Evolutionary conservation across 2,113 vertebrate species (phyloP).

Genomic region (Acanthochromis polyacanthus): DNA sequence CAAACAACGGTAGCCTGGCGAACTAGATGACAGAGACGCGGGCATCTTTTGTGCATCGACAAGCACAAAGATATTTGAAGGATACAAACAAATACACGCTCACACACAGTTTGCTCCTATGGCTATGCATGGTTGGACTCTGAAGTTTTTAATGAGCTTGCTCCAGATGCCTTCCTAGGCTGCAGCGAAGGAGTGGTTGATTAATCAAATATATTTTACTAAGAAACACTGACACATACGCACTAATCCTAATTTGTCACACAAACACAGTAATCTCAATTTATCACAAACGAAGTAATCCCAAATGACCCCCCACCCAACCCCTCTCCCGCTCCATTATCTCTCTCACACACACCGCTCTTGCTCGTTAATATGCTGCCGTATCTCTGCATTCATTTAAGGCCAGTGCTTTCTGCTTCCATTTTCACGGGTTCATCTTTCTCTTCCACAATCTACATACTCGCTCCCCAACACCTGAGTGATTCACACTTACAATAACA

Average conservation of each 20-base stretch:
- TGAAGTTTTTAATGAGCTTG: conserved; percentile 78
- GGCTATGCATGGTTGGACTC: conserved; percentile 55
- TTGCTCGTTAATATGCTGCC: conserved; percentile 22
- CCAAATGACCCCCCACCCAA: conserved; percentile 30
- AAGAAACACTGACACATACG: conserved; percentile 44
- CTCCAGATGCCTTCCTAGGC: conserved; percentile 77
- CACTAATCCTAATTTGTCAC: conserved; percentile 62
- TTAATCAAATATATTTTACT: conserved; percentile 71
- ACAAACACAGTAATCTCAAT: conserved; percentile 57
- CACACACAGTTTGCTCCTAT: conserved; percentile 47
- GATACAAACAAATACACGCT: conserved; percentile 15
- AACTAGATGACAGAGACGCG: conserved; percentile 6
- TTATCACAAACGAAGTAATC: conserved; percentile 63
- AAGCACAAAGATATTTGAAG: conserved; percentile 41
- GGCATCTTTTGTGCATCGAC: conserved; percentile 28
- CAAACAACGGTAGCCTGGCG: conserved; percentile 22
- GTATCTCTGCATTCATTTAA: conserved; percentile 15
- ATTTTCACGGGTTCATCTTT: conserved; percentile 31
- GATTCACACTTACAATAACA: conserved; percentile 23
- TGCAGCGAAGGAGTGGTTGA: conserved; percentile 71
- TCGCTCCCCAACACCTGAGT: conserved; percentile 5
- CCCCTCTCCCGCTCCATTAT: conserved; percentile 19
- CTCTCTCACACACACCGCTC: conserved; percentile 15
- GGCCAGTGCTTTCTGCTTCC: conserved; percentile 6
- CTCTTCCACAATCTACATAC: conserved; percentile 7